Conservation (phyloP, 2,797 vertebrate species). For the Heliangelus exortis region DNA sequence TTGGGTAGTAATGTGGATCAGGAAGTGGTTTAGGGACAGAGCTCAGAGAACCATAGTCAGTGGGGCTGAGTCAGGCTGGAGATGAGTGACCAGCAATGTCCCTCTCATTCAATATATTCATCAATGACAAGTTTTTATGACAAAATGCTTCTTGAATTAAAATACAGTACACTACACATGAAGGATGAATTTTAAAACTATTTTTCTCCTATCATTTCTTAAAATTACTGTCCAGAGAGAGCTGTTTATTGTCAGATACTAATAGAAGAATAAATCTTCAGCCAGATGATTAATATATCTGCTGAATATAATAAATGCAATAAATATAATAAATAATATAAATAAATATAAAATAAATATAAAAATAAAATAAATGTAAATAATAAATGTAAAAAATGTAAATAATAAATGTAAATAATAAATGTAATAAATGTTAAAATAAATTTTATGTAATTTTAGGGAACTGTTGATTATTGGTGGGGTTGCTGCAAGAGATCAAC, state of each 20-base stretch:
- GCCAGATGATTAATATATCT: not conserved
- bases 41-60: too few relatives aligned
- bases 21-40: too few relatives aligned
- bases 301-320: not conserved
- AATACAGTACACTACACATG: rapidly evolving
- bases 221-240: not conserved
- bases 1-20: too few relatives aligned
- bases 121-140: not conserved
- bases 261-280: not conserved
- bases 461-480: constrained; percentile 96
- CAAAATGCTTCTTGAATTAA: not conserved
- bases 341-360: too few relatives aligned
- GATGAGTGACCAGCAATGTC: too few relatives aligned
- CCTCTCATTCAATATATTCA: too few relatives aligned
- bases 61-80: too few relatives aligned
- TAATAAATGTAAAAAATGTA: too few relatives aligned
- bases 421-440: not conserved
- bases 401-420: too few relatives aligned
- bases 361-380: too few relatives aligned
- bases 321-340: too few relatives aligned
- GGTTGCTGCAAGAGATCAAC: constrained; percentile 94
- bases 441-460: constrained; percentile 73
- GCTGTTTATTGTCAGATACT: not conserved
- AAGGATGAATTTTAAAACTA: not conserved
- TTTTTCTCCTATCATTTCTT: not conserved